A percentile compares a stretch with the other conserved stretches of the same genome.
These are phyloP conservation scores for Sclerodermus sp. DNA, from an alignment of 2,888 invertebrate genomes.

Conservation along the genomic window DNA sequence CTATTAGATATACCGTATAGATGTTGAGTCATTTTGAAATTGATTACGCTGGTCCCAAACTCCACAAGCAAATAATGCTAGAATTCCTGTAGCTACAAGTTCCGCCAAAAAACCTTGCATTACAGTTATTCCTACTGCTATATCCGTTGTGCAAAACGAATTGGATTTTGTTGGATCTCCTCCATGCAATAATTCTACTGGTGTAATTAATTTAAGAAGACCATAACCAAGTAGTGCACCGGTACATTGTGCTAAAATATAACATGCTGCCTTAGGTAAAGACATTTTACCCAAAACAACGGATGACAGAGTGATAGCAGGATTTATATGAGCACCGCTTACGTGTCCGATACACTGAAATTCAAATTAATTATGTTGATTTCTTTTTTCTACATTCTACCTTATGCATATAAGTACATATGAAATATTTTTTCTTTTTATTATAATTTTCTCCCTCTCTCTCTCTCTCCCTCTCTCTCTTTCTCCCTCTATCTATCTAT, in stretches of 20 bases:
- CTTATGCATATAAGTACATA: too few relatives aligned
- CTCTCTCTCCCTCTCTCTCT: too few relatives aligned
- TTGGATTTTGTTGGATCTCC: not conserved
- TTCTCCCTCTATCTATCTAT: too few relatives aligned
- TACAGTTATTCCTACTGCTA: slow-evolving; percentile 24
- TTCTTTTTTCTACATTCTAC: too few relatives aligned
- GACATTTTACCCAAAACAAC: slow-evolving; percentile 64
- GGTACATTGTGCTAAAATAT: slow-evolving; percentile 66
- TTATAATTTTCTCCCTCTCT: too few relatives aligned
- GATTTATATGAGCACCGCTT: slow-evolving; percentile 78
- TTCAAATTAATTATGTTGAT: too few relatives aligned
- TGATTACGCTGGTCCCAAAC: slow-evolving; percentile 74
- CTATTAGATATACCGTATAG: too few relatives aligned
- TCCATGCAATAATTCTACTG: slow-evolving; percentile 26
- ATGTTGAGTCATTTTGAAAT: slow-evolving; percentile 66
- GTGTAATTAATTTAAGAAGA: slow-evolving; percentile 63
- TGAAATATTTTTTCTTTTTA: too few relatives aligned
- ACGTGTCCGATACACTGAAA: slow-evolving; percentile 73
- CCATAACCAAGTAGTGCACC: slow-evolving; percentile 73
- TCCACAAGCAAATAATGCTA: slow-evolving; percentile 69
- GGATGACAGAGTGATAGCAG: slow-evolving; percentile 71
- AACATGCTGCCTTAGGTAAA: slow-evolving; percentile 63
- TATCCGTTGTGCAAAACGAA: slow-evolving; percentile 36
- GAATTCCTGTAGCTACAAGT: slow-evolving; percentile 65
- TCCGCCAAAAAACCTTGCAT: slow-evolving; percentile 67